phyloP scores from a whole-genome alignment of 1,140 invertebrate genomes.

The Drosophila serrata region DNA sequence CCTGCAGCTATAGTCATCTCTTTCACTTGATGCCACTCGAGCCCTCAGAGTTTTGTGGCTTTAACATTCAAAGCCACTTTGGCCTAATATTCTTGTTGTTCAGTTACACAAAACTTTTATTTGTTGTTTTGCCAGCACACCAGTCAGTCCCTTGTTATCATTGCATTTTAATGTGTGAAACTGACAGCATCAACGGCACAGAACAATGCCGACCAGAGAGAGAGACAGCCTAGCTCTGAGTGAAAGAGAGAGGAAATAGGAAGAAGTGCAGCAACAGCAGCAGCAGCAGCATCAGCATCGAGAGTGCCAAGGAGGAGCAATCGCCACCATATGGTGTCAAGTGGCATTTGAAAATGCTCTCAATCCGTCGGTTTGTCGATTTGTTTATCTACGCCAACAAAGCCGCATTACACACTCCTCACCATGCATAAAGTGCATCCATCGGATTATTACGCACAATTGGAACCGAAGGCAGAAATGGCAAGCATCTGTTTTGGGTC shows the following conservation, averaged over 20 bases:
- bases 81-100: constrained; percentile 75
- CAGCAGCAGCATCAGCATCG: not conserved
- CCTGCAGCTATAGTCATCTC: constrained; percentile 3
- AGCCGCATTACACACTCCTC: constrained; percentile 35
- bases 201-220: constrained; percentile 23
- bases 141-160: constrained; percentile 57
- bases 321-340: constrained; percentile 78
- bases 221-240: not conserved
- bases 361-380: constrained; percentile 64
- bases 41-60: constrained; percentile 64
- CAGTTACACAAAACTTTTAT: constrained; percentile 60
- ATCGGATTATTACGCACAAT: constrained; percentile 53
- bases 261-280: constrained; percentile 13
- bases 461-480: constrained; percentile 35
- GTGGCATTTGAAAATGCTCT: constrained; percentile 82
- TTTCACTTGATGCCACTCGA: constrained; percentile 44
- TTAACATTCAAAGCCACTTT: constrained; percentile 79
- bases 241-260: constrained; percentile 11
- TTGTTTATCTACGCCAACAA: constrained; percentile 67
- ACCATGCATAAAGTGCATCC: constrained; percentile 38
- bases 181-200: constrained; percentile 63
- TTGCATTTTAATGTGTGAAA: constrained; percentile 79
- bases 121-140: constrained; percentile 33
- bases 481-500: constrained; percentile 47
- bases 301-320: constrained; percentile 55